Base-by-base conservation (phyloP, 2,113 vertebrate genomes). In the Tympanuchus pallidicinctus region DNA sequence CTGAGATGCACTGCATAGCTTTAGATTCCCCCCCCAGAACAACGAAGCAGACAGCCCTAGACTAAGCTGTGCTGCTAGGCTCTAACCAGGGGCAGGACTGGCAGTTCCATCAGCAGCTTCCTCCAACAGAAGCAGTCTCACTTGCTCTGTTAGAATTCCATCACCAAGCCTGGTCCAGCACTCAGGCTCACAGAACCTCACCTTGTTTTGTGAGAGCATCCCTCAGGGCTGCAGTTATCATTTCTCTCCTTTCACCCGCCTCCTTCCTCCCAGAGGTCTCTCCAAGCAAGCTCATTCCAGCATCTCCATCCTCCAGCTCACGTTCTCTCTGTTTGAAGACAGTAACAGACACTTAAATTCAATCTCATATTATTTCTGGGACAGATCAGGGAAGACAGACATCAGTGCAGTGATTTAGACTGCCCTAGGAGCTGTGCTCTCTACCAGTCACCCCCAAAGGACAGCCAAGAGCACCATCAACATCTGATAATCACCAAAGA, bases 191-290 rank as follows among this genome's bases (percentile, higher is more conserved):
- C 14, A 40, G 74, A 54, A 21, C 40, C 66, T 94, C 96, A 99
- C 99, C 99, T 99, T 99, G 99, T 56, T 99, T 99, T 9, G 98
- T 98, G 18, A 99, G 98, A 0, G 98, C 98, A 24, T 98, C 97
- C 74, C 98, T 98, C 40, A 99, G 98, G 50, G 98, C 98, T 0
- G 98, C 98, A 0, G 99, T 99, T 79, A 99, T 98, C 99, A 99
- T 99, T 89, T 99, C 98, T 92, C 99, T 97, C 82, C 91, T 88
- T 57, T 98, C 98, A 22, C 71, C 86, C 57, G 92, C 96, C 54
- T 97, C 98, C 17, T 65, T 96, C 89, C 78, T 97, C 89, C 91
- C 88, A 65, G 89, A 13, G 1, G 86, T 97, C 81, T 94, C 52
- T 75, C 74, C 93, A 69, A 96, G 93, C 27, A 96, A 73, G 70